Evolutionary conservation across 2,888 invertebrate species (phyloP), one percentile per base, ranked within the genome.

Genomic region (Hesperia comma): DNA sequence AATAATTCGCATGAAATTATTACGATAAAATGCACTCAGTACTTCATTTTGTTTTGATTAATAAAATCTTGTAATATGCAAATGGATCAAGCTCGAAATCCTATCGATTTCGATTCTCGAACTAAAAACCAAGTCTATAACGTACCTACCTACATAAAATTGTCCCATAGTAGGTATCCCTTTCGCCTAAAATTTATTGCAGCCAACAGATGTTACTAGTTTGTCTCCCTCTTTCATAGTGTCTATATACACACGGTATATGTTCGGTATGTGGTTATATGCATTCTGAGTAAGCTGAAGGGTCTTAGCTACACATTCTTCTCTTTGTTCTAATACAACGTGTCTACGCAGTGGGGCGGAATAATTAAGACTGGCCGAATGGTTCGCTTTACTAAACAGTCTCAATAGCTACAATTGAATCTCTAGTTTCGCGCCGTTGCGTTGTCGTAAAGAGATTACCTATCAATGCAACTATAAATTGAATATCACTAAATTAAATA

Each of bases 131-230:
- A 21, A 10, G 32, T 15, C 33, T 26, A 19, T n/a, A n/a, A n/a
- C n/a, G n/a, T n/a, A n/a, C n/a, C n/a, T n/a, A n/a, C n/a, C 63
- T 37, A 56, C 49, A 46, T 19, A 58, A 37, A n/a, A 17, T 15
- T 41, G 43, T 49, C 49, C 51, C 49, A 43, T 54, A 57, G 53
- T 63, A 63, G 71, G 67, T 73, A 74, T 75, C 70, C 74, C 74
- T 70, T 69, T 67, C 69, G 69, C 64, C 69, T 67, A 51, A 71
- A 75, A 76, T 75, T 76, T 77, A 77, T 75, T 70, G 72, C 70
- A 60, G 37, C 66, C 56, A 74, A 73, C 78, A 77, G 75, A 76
- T 76, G 76, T 73, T 73, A 63, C 69, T 71, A 71, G 70, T 71
- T 71, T 69, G 72, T 72, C 72, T 71, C 72, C 69, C 71, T 63